Percentiles rank a stretch among this genome's conserved stretches.
Evolutionary conservation across 2,888 invertebrate species (phyloP).

Genomic region (Spodoptera exigua): DNA sequence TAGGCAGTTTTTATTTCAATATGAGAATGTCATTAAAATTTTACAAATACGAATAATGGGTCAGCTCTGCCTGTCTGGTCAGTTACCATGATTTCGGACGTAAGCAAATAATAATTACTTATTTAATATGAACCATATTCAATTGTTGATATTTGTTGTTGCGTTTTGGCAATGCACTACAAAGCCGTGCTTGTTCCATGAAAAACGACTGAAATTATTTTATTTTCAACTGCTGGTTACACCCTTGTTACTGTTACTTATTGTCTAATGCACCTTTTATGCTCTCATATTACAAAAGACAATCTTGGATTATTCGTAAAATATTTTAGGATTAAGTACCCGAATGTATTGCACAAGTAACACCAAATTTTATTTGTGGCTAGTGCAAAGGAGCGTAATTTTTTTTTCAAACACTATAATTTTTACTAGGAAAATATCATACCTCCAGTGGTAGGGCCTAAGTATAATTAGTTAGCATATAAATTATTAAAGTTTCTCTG

Average conservation of each 20-base stretch:
- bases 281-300: constrained; percentile 12
- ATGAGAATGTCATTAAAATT: too few relatives aligned
- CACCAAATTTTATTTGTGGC: constrained; percentile 7
- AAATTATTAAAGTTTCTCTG: not conserved
- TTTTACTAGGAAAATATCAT: too few relatives aligned
- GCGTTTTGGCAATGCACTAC: not conserved
- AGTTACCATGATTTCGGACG: too few relatives aligned
- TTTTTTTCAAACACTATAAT: too few relatives aligned
- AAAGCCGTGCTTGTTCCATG: not conserved
- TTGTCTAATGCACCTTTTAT: constrained; percentile 49
- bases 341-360: constrained; percentile 28
- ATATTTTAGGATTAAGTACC: constrained; percentile 30
- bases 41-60: too few relatives aligned
- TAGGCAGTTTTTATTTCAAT: too few relatives aligned
- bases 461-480: too few relatives aligned
- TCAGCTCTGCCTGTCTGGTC: too few relatives aligned
- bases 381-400: too few relatives aligned
- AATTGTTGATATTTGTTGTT: not conserved
- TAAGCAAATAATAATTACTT: too few relatives aligned
- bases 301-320: constrained; percentile 17
- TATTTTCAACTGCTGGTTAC: constrained; percentile 12
- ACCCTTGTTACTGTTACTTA: constrained; percentile 37
- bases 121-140: too few relatives aligned
- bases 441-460: too few relatives aligned
- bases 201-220: constrained; percentile 6